A percentile compares a stretch with the other conserved stretches of the same genome.
phyloP scores from a whole-genome alignment of 1,140 invertebrate species.

The Drosophila subpulchrella region DNA sequence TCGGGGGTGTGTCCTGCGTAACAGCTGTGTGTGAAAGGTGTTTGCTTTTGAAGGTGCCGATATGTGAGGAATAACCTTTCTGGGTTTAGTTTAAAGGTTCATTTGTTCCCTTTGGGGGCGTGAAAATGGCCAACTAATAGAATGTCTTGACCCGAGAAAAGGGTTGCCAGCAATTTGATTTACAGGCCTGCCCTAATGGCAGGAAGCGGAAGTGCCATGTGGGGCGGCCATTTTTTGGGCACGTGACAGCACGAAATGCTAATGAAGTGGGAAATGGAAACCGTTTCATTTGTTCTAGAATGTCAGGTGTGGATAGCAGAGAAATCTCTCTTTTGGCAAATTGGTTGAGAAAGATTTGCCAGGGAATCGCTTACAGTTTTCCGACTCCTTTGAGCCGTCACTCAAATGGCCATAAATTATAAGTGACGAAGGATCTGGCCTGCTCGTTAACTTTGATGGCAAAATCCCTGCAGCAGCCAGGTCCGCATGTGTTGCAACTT shows the following conservation, averaged over 20 bases:
- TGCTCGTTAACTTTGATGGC: conserved; percentile 61
- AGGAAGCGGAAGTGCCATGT: conserved; percentile 39
- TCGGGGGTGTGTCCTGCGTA: conserved; percentile 47
- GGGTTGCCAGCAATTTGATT: conserved; percentile 58
- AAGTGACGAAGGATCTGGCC: conserved; percentile 51
- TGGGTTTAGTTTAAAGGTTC: conserved; percentile 61
- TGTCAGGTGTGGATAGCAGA: conserved; percentile 29
- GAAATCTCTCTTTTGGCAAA: conserved; percentile 31
- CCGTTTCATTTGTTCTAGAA: conserved; percentile 43
- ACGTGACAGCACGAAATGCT: conserved; percentile 49
- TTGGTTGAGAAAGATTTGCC: conserved; percentile 24
- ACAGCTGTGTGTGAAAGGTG: conserved; percentile 35
- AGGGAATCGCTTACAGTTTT: conserved; percentile 15
- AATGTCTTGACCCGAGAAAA: conserved; percentile 54
- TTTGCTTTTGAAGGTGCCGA: conserved; percentile 35
- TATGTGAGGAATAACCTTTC: conserved; percentile 39
- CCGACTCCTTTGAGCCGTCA: conserved; percentile 23
- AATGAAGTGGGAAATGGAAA: conserved; percentile 45
- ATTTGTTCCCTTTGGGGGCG: conserved; percentile 55
- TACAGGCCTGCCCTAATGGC: conserved; percentile 55
- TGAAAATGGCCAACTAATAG: conserved; percentile 80
- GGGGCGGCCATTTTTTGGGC: conserved; percentile 16
- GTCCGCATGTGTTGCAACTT: conserved; percentile 53
- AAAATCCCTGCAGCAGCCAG: conserved; percentile 49
- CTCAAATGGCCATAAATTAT: conserved; percentile 75